Percentiles rank a stretch among this genome's conserved stretches.
Evolutionary conservation across 2,888 invertebrate species (phyloP).

Genomic region (Eustalomyia histrio): DNA sequence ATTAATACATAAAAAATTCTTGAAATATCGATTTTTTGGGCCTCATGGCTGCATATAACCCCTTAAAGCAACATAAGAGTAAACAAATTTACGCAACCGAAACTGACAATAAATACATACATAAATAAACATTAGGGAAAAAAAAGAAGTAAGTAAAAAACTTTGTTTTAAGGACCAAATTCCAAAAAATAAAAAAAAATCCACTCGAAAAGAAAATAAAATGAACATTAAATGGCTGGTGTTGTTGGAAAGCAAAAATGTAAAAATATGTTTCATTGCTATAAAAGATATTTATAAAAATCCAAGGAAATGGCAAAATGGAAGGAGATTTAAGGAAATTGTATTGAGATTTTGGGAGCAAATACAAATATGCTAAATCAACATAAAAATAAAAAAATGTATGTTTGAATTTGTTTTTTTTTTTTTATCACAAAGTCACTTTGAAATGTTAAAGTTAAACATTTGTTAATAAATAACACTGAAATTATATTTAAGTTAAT

Average conservation of each 20-base stretch:
- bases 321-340: not conserved
- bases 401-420: constrained; percentile 23
- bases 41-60: no score
- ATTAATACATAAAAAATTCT: no score
- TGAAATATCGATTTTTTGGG: no score
- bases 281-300: constrained; percentile 19
- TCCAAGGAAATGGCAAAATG: not conserved
- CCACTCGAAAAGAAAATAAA: constrained; percentile 12
- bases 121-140: constrained; percentile 10
- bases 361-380: constrained; percentile 63
- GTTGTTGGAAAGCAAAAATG: not conserved
- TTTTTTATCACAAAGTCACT: not conserved
- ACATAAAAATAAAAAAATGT: constrained; percentile 26
- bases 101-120: constrained; percentile 43
- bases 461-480: constrained; percentile 36
- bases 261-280: constrained; percentile 32
- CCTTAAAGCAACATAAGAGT: constrained; percentile 35
- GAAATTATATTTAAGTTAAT: constrained; percentile 57
- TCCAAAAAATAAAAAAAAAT: not conserved
- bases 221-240: constrained; percentile 35
- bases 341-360: constrained; percentile 1
- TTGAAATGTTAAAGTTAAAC: constrained; percentile 39
- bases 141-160: not conserved
- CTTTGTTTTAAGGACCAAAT: not conserved
- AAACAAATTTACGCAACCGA: constrained; percentile 56